A percentile compares a stretch with the other conserved stretches of the same genome.
These are phyloP conservation scores for Esox lucius DNA, from an alignment of 2,797 vertebrate genomes.

Conservation along the genomic window DNA sequence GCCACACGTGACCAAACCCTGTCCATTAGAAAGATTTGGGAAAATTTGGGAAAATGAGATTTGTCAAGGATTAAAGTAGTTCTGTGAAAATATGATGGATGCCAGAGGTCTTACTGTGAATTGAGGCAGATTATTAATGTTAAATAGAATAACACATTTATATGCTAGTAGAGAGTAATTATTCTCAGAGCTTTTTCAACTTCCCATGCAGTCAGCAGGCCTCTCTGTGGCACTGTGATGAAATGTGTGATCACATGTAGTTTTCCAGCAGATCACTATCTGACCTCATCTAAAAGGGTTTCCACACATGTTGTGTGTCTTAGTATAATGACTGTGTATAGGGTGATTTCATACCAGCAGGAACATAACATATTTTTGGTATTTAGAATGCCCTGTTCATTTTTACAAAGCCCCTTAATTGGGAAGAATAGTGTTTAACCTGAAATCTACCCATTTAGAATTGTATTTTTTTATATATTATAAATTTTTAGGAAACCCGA, in stretches of 20 bases:
- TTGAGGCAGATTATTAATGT: constrained; percentile 43
- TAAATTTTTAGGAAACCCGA: no score
- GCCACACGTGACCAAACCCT: constrained; percentile 32
- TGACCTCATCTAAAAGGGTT: constrained; percentile 32
- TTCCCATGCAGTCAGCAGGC: constrained; percentile 36
- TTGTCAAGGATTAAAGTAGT: constrained; percentile 55
- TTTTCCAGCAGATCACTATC: constrained; percentile 36
- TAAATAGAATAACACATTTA: constrained; percentile 33
- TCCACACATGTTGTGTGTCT: not conserved
- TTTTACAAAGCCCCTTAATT: no score
- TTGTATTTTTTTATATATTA: no score
- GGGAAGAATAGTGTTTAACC: no score
- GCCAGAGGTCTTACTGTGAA: constrained; percentile 49
- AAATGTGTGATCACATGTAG: constrained; percentile 38
- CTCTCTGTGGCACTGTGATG: constrained; percentile 23
- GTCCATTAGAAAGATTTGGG: constrained; percentile 31
- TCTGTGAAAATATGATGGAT: constrained; percentile 55
- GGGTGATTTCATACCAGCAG: no score
- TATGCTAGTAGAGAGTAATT: constrained; percentile 32
- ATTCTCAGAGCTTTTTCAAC: constrained; percentile 38
- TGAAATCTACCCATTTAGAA: no score
- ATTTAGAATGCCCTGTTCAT: no score
- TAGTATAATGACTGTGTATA: not conserved
- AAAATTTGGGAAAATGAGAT: constrained; percentile 54
- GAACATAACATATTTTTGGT: no score